A percentile compares a stretch with the other conserved stretches of the same genome.
phyloP scores from a whole-genome alignment of 2,888 invertebrate genomes.

The Trissolcus japonicus region DNA sequence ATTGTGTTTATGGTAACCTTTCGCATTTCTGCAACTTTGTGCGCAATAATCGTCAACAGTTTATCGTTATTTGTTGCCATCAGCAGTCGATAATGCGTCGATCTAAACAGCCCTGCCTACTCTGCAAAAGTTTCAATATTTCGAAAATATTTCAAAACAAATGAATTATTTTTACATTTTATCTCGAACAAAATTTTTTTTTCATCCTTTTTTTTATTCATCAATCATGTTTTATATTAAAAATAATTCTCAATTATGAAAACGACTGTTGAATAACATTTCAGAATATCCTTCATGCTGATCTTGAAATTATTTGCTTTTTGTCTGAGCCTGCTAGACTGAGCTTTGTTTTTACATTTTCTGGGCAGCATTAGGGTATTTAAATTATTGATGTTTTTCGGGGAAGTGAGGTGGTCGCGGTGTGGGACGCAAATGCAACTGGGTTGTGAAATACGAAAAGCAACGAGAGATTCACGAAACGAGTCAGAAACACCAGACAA shows the following conservation, averaged over 20 bases:
- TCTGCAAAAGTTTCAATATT: too few species aligned
- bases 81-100: constrained; percentile 52
- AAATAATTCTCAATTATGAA: too few species aligned
- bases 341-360: constrained; percentile 47
- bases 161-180: too few species aligned
- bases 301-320: constrained; percentile 12
- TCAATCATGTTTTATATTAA: too few species aligned
- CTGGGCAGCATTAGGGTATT: constrained; percentile 66
- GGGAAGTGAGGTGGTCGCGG: constrained; percentile 65
- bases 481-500: constrained; percentile 37
- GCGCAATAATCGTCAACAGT: constrained; percentile 48
- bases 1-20: constrained; percentile 19
- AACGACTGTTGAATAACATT: too few species aligned
- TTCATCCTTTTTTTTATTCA: too few species aligned
- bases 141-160: too few species aligned
- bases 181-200: too few species aligned
- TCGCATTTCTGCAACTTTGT: constrained; percentile 25
- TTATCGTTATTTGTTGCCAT: constrained; percentile 50
- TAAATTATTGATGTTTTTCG: constrained; percentile 75
- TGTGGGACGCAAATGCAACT: constrained; percentile 71
- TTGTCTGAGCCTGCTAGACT: constrained; percentile 34
- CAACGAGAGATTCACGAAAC: constrained; percentile 45
- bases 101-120: too few species aligned
- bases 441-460: constrained; percentile 40
- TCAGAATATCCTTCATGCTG: too few species aligned